Conservation (phyloP, 1,140 invertebrate species). For the Drosophila lowei region DNA sequence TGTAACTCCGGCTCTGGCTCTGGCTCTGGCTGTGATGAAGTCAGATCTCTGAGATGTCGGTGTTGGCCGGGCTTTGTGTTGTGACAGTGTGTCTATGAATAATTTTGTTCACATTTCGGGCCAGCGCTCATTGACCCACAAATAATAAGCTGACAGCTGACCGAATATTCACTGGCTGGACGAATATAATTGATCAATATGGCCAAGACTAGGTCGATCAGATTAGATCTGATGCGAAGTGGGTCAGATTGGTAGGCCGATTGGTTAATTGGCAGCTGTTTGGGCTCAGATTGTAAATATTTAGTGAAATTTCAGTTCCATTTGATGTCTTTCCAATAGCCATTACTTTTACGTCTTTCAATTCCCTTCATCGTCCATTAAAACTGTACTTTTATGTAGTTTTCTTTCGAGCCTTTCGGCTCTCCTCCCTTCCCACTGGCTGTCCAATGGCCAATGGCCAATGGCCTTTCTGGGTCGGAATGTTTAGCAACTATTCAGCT, state of each 20-base stretch:
- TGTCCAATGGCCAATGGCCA: slow-evolving; percentile 30
- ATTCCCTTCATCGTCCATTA: slow-evolving; percentile 29
- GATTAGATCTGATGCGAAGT: slow-evolving; percentile 18
- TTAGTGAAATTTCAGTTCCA: slow-evolving; percentile 9
- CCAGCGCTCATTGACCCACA: slow-evolving; percentile 45
- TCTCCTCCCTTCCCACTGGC: slow-evolving; percentile 47
- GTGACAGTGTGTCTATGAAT: slow-evolving; percentile 33
- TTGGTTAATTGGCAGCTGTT: slow-evolving; percentile 24
- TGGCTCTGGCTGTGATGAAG: slow-evolving; percentile 18
- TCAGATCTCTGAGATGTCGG: slow-evolving; percentile 22
- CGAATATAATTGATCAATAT: slow-evolving; percentile 36
- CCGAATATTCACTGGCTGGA: slow-evolving; percentile 25
- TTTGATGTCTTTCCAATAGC: slow-evolving; percentile 33
- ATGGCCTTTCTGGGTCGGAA: slow-evolving; percentile 65
- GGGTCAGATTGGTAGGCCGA: slow-evolving; percentile 33
- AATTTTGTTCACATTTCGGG: slow-evolving; percentile 25
- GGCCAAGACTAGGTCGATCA: slow-evolving; percentile 14
- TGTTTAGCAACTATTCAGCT: slow-evolving; percentile 66
- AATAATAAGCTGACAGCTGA: slow-evolving; percentile 45
- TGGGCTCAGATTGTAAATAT: slow-evolving; percentile 3
- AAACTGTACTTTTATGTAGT: slow-evolving; percentile 27
- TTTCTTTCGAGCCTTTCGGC: slow-evolving; percentile 26
- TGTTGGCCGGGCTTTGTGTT: slow-evolving; percentile 14
- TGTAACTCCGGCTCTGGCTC: too few relatives aligned
- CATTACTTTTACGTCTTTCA: slow-evolving; percentile 24